Percentiles rank a stretch among this genome's conserved stretches.
Evolutionary conservation across 2,888 invertebrate genomes (phyloP).

Genomic region (Branchipolynoe longqiensis): DNA sequence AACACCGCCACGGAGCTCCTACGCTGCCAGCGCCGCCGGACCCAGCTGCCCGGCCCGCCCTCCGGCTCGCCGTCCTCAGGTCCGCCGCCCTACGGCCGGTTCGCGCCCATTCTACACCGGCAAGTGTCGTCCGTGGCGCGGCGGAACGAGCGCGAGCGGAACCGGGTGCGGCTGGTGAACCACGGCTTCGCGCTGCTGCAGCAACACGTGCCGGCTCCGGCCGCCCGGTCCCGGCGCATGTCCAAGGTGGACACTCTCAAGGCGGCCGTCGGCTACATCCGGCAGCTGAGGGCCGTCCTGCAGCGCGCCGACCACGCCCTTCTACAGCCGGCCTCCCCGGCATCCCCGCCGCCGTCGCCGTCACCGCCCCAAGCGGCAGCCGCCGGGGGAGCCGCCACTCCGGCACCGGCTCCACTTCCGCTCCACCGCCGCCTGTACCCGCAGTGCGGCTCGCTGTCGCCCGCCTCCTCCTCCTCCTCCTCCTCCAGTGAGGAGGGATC

Average conservation of each 20-base stretch:
- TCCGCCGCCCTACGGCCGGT: background rate
- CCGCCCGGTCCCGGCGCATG: conserved; percentile 79
- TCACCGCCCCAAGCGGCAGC: background rate
- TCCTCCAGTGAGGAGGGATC: background rate
- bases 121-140: conserved; percentile 89
- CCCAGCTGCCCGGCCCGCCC: background rate
- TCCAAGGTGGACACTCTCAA: conserved; percentile 80
- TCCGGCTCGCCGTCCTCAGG: background rate
- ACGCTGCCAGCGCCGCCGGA: background rate
- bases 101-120: conserved; percentile 57
- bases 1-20: conserved; percentile 50
- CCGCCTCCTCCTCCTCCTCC: background rate
- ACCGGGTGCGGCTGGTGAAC: conserved; percentile 92
- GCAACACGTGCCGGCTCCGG: conserved; percentile 77
- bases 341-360: conserved; percentile 33
- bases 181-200: conserved; percentile 79
- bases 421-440: background rate
- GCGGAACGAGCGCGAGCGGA: conserved; percentile 95
- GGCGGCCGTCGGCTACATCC: conserved; percentile 80
- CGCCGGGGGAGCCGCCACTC: background rate
- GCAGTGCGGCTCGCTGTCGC: conserved; percentile 1
- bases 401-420: background rate
- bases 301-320: conserved; percentile 66
- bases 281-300: conserved; percentile 75
- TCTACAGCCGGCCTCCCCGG: too few species aligned